Percentiles rank a stretch among this genome's conserved stretches.
These are phyloP conservation scores for Xyliphius kryptos DNA, from an alignment of 2,113 vertebrate genomes.

Conservation along the genomic window DNA sequence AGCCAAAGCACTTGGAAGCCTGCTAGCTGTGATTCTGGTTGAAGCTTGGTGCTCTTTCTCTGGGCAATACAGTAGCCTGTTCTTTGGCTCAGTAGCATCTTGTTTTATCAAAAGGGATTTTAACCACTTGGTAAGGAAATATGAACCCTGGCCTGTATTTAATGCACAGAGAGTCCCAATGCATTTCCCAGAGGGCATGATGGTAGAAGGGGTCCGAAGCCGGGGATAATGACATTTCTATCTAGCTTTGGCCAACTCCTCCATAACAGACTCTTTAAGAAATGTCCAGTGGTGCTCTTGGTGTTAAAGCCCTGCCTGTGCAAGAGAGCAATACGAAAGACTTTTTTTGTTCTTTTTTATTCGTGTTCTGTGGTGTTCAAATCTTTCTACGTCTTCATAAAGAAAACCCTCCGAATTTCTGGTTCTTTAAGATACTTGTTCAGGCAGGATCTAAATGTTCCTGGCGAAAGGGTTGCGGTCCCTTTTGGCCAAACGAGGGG, in stretches of 20 bases:
- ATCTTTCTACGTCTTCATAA: too few species aligned
- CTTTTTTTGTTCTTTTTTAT: too few species aligned
- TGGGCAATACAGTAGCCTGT: conserved; percentile 54
- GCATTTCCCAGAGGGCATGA: conserved; percentile 53
- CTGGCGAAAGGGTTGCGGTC: conserved; percentile 60
- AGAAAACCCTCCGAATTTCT: not conserved
- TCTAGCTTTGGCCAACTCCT: conserved; percentile 47
- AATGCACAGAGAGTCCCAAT: conserved; percentile 49
- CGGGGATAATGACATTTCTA: conserved; percentile 4
- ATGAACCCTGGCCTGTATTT: conserved; percentile 49
- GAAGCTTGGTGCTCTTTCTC: conserved; percentile 49
- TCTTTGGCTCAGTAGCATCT: conserved; percentile 56
- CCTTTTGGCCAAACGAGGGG: conserved; percentile 60
- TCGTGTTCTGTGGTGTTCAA: too few species aligned
- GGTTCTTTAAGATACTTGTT: conserved; percentile 7
- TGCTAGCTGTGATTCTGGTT: conserved; percentile 49
- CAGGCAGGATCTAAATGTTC: conserved; percentile 50
- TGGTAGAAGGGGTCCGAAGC: conserved; percentile 47
- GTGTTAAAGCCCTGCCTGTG: conserved; percentile 48
- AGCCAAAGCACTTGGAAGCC: conserved; percentile 45
- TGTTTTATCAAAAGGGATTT: conserved; percentile 62
- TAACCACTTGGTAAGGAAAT: conserved; percentile 58
- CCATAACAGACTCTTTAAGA: conserved; percentile 53
- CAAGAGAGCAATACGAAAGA: conserved; percentile 38
- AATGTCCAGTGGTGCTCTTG: conserved; percentile 59